Conservation (phyloP, 2,888 invertebrate species). For the Lepidocyrtinus sp. region DNA sequence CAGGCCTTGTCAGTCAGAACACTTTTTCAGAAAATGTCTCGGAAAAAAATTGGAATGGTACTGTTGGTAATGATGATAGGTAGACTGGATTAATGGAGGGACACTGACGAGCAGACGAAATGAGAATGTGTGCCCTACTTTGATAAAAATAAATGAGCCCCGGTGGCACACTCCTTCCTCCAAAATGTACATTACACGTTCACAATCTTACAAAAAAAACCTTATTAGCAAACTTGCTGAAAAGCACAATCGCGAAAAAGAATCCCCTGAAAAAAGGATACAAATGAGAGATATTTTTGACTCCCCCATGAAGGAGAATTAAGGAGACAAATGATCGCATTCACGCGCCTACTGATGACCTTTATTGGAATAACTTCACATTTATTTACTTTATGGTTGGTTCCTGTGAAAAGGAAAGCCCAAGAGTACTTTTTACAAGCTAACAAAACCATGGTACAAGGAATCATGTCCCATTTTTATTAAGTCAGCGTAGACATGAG, state of each 20-base stretch:
- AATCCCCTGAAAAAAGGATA: background rate
- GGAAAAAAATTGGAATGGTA: background rate
- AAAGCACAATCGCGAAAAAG: background rate
- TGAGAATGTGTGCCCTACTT: slow-evolving; percentile 28
- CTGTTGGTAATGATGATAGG: background rate
- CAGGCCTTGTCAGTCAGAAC: background rate
- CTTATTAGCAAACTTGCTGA: background rate
- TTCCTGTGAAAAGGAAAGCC: no score
- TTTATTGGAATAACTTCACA: background rate
- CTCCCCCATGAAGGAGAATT: background rate
- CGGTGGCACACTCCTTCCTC: slow-evolving; percentile 25
- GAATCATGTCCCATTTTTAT: no score
- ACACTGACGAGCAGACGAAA: slow-evolving; percentile 18
- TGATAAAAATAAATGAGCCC: slow-evolving; percentile 48
- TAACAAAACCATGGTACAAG: no score
- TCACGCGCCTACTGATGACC: background rate
- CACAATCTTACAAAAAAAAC: background rate
- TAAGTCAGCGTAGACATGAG: no score
- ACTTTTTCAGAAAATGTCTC: background rate
- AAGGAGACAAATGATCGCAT: background rate
- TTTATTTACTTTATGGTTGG: no score
- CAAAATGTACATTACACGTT: slow-evolving; percentile 22
- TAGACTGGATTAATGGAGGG: background rate
- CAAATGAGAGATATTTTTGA: background rate
- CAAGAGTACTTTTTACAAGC: no score